Evolutionary conservation across 2,113 vertebrate species (phyloP), one percentile per base, ranked within the genome.

Genomic region (Corythaixoides concolor): DNA sequence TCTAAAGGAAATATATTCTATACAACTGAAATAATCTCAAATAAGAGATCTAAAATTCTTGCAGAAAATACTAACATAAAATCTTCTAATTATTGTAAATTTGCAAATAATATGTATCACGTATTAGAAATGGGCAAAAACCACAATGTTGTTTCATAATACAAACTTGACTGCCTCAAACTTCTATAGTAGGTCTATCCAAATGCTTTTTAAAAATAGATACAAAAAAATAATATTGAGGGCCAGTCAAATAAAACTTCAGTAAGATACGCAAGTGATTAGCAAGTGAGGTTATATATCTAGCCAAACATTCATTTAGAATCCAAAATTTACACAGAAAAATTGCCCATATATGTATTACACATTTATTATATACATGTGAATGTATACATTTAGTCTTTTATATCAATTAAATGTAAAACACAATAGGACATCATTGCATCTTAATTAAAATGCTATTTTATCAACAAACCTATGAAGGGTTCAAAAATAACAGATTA

Each of bases 401-500:
- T 56, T 52, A 81, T 37, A 85, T 12, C 41, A 59, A 43, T 56
- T 74, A 60, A 56, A 18, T 66, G 30, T 59, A 85, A 66, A 88
- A 18, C 35, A 79, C 14, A 55, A 33, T 3, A 81, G 26, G 56
- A 63, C 18, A 75, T 69, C 1, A 49, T 10, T 76, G 60, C 15
- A 66, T 70, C 30, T 85, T 49, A 79, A 89, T 52, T 22, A 80
- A 94, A 93, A 89, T 47, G 20, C 9, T 67, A 14, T 74, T 85
- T 88, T 83, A 91, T 62, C 45, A 93, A 76, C 17, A 86, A 50
- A 37, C 13, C 39, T 84, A 72, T 39, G 52, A 76, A 76, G 50
- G 32, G 24, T 53, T 96, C 2, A 12, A 70, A 95, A 94, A 78
- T 59, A 89, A 94, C 37, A 96, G 76, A 89, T 73, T 63, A 91